Evolutionary conservation across 2,888 invertebrate species (phyloP).

Genomic region (Altica lythri): DNA sequence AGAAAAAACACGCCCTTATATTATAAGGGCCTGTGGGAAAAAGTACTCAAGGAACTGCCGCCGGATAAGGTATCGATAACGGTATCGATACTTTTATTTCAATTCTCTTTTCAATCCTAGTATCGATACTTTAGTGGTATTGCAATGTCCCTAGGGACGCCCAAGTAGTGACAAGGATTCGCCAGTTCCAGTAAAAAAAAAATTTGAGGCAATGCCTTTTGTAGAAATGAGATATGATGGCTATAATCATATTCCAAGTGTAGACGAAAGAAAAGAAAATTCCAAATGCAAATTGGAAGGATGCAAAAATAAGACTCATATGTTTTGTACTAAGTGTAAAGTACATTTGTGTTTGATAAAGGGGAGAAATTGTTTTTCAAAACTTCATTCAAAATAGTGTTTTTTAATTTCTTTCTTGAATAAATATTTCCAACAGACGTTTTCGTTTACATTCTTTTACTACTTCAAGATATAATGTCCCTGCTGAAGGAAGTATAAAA

Average conservation of each 20-base stretch:
- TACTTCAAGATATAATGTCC: conserved; percentile 12
- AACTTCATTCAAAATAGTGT: conserved; percentile 12
- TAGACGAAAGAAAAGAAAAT: conserved; percentile 9
- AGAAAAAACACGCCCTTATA: too few relatives aligned
- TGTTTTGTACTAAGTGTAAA: too few relatives aligned
- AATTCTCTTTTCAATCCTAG: too few relatives aligned
- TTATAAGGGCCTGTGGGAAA: too few relatives aligned
- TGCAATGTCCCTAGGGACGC: too few relatives aligned
- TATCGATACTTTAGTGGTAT: too few relatives aligned
- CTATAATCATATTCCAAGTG: conserved; percentile 3
- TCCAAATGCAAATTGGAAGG: conserved; percentile 13
- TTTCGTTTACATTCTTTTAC: conserved; percentile 9
- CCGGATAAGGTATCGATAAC: too few relatives aligned
- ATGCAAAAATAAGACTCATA: conserved; percentile 11
- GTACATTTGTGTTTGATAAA: conserved; percentile 11
- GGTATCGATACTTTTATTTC: too few relatives aligned
- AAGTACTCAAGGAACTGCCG: too few relatives aligned
- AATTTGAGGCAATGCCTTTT: conserved; percentile 5
- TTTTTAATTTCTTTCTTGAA: conserved; percentile 11
- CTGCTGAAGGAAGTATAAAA: conserved; percentile 11
- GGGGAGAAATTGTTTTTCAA: conserved; percentile 11
- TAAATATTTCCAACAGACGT: conserved; percentile 11
- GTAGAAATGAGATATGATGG: conserved; percentile 7
- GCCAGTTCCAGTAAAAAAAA: conserved; percentile 5
- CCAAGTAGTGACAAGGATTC: conserved; percentile 10